phyloP scores from a whole-genome alignment of 1,140 invertebrate species.

The Araneus ventricosus region DNA sequence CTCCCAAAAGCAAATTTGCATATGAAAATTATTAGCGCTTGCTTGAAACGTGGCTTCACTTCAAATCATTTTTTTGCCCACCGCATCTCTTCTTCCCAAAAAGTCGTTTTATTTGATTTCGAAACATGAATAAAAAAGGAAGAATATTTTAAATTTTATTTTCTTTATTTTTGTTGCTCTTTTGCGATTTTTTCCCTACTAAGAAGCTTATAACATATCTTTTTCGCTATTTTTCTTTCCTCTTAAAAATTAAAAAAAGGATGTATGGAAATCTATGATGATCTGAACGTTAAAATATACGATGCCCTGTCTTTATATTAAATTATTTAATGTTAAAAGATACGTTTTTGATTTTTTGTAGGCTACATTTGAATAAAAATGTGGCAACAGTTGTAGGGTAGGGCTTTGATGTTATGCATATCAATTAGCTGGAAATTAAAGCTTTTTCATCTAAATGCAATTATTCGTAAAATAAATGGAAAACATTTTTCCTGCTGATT shows the following conservation, averaged over 20 bases:
- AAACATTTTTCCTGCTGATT: background rate
- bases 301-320: background rate
- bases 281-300: background rate
- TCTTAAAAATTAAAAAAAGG: background rate
- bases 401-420: background rate
- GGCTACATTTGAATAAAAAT: background rate
- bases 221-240: background rate
- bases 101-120: constrained; percentile 31
- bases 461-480: background rate
- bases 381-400: background rate
- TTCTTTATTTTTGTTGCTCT: background rate
- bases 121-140: constrained; percentile 36
- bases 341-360: background rate
- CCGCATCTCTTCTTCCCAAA: background rate
- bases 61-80: background rate
- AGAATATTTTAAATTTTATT: constrained; percentile 16
- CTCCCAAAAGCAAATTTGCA: constrained; percentile 1
- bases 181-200: background rate
- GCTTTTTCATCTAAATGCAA: background rate
- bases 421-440: background rate
- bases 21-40: constrained; percentile 22
- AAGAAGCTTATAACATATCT: background rate
- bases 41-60: background rate
- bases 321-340: constrained; percentile 6
- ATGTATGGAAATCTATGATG: background rate